Evolutionary conservation across 2,888 invertebrate genomes (phyloP).

Genomic region (Chalcosyrphus nemorum): DNA sequence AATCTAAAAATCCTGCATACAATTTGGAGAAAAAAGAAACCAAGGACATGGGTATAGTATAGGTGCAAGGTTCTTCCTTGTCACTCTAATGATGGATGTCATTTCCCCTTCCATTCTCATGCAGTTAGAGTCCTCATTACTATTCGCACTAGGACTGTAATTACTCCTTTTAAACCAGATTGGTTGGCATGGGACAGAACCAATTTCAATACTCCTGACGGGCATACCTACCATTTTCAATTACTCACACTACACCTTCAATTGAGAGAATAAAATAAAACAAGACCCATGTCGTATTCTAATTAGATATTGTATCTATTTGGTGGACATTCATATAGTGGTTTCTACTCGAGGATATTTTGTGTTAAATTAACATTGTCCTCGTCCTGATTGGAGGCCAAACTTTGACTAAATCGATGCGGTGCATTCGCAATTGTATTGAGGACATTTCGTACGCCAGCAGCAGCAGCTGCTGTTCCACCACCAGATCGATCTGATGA

Average conservation of each 20-base stretch:
- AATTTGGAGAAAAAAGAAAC: too few relatives aligned
- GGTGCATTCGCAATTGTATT: conserved; percentile 78
- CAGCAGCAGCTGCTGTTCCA: too few relatives aligned
- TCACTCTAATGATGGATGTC: too few relatives aligned
- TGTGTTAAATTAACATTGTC: conserved; percentile 80
- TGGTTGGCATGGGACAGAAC: too few relatives aligned
- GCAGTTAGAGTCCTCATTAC: too few relatives aligned
- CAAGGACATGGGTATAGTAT: too few relatives aligned
- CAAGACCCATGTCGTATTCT: not conserved
- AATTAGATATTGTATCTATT: conserved; percentile 9
- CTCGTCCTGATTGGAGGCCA: conserved; percentile 75
- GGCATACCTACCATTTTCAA: not conserved
- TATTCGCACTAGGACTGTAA: too few relatives aligned
- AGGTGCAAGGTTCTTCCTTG: too few relatives aligned
- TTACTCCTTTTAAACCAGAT: too few relatives aligned
- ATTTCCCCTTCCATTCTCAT: too few relatives aligned
- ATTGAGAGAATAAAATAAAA: not conserved
- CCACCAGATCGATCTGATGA: conserved; percentile 77
- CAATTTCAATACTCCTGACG: too few relatives aligned
- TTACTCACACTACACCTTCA: not conserved
- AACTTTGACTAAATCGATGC: conserved; percentile 75
- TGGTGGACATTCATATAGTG: conserved; percentile 3
- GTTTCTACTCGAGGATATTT: conserved; percentile 75
- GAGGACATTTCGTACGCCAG: conserved; percentile 79
- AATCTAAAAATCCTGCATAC: not conserved